phyloP scores from a whole-genome alignment of 2,888 invertebrate species.

The Xestia xanthographa region DNA sequence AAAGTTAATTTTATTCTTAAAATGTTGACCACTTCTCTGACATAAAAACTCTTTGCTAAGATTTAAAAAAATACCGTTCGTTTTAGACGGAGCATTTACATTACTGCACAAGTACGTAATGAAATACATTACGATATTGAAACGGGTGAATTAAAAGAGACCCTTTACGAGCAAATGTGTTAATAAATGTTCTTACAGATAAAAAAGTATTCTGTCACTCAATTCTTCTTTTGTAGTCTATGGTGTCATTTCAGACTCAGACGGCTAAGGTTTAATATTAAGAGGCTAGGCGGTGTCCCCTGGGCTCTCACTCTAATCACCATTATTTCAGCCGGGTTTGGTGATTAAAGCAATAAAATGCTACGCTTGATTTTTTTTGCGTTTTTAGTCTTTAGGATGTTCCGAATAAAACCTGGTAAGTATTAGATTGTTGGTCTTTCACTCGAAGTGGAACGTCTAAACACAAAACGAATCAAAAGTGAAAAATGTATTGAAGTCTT shows the following conservation, averaged over 20 bases:
- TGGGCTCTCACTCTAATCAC: neutral
- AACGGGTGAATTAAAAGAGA: too few species aligned
- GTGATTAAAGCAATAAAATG: neutral
- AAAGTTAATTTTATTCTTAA: too few species aligned
- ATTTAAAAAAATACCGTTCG: too few species aligned
- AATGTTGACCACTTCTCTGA: too few species aligned
- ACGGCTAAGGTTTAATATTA: neutral
- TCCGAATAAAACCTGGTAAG: neutral
- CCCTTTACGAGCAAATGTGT: too few species aligned
- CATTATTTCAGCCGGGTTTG: neutral
- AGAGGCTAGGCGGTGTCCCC: neutral
- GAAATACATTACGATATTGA: too few species aligned
- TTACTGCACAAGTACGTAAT: too few species aligned
- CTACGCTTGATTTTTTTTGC: neutral
- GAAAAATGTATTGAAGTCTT: too few species aligned
- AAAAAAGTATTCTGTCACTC: neutral
- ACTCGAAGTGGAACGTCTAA: neutral
- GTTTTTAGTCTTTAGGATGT: neutral
- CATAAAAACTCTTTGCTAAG: too few species aligned
- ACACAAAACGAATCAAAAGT: neutral
- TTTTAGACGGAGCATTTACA: too few species aligned
- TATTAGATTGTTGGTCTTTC: neutral
- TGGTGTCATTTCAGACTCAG: neutral
- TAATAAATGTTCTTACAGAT: neutral
- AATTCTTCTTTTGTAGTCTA: neutral